phyloP scores from a whole-genome alignment of 2,797 vertebrate species.

The Ataeniobius toweri region DNA sequence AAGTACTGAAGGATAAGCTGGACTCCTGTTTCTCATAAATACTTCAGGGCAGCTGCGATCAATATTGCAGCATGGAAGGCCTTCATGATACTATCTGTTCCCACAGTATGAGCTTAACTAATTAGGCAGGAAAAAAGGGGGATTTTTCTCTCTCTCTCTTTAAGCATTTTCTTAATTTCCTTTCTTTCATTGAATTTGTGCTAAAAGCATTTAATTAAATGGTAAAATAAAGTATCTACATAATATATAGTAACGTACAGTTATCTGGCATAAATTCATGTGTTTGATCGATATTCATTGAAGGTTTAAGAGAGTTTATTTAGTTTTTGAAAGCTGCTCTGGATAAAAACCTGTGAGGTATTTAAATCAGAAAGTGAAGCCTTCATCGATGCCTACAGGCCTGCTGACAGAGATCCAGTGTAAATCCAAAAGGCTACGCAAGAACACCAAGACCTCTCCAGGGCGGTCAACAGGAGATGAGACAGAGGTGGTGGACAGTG shows the following conservation, averaged over 20 bases:
- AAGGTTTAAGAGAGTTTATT: not conserved
- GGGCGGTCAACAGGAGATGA: constrained; percentile 83
- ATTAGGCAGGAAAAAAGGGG: constrained; percentile 4
- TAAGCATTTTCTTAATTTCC: not conserved
- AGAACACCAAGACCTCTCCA: constrained; percentile 85
- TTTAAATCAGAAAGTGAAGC: constrained; percentile 42
- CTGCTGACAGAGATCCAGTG: constrained; percentile 98
- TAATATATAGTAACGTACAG: not conserved
- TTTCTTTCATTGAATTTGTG: not conserved
- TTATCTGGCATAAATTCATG: not conserved
- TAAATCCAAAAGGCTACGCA: constrained; percentile 95
- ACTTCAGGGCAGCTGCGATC: constrained; percentile 79
- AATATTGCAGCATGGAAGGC: constrained; percentile 69
- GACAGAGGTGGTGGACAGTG: constrained; percentile 79
- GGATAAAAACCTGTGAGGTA: constrained; percentile 26
- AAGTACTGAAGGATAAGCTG: constrained; percentile 61
- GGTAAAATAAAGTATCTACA: not conserved
- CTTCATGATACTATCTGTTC: constrained; percentile 52
- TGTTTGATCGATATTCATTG: not conserved
- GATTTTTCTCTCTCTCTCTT: not conserved
- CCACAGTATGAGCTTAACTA: constrained; percentile 31
- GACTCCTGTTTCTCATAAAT: constrained; percentile 85
- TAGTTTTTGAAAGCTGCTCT: not conserved
- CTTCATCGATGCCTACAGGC: constrained; percentile 76
- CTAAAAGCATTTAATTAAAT: not conserved